Conservation (phyloP, 2,113 vertebrate species). For the Physeter macrocephalus region DNA sequence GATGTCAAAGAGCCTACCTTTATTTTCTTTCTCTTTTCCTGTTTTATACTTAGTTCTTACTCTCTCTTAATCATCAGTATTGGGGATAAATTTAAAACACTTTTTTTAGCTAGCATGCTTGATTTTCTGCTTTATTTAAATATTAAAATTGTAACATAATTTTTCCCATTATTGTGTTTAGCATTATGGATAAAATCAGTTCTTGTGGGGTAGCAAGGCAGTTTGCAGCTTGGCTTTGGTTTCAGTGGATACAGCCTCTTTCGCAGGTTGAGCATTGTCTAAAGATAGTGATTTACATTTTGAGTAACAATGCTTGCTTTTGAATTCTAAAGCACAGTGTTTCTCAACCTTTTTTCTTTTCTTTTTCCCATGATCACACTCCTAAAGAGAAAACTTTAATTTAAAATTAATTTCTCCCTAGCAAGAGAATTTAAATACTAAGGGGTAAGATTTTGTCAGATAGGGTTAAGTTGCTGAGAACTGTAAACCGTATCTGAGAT, state of each 20-base stretch:
- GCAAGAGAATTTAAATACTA: background rate
- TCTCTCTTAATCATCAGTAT: background rate
- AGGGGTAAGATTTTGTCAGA: background rate
- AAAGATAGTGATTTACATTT: background rate
- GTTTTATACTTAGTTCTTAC: background rate
- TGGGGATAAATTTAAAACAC: background rate
- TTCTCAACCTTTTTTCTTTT: background rate
- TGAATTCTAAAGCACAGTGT: background rate
- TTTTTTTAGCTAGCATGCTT: background rate
- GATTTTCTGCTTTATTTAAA: slow-evolving; percentile 24
- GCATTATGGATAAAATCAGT: background rate
- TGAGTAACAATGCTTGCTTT: background rate
- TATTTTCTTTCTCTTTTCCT: background rate
- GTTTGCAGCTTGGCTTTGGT: background rate
- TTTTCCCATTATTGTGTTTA: background rate
- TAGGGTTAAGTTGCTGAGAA: background rate
- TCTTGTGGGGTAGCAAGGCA: background rate
- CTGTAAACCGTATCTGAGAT: background rate
- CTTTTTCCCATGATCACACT: background rate
- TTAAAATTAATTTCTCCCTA: background rate
- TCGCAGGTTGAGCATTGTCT: background rate
- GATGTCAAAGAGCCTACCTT: background rate
- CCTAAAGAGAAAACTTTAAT: background rate
- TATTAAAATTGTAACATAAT: background rate
- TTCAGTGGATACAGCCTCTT: background rate